A percentile compares a stretch with the other conserved stretches of the same genome.
These are phyloP conservation scores for Phalera bucephala DNA, from an alignment of 2,888 invertebrate species.

Conservation along the genomic window DNA sequence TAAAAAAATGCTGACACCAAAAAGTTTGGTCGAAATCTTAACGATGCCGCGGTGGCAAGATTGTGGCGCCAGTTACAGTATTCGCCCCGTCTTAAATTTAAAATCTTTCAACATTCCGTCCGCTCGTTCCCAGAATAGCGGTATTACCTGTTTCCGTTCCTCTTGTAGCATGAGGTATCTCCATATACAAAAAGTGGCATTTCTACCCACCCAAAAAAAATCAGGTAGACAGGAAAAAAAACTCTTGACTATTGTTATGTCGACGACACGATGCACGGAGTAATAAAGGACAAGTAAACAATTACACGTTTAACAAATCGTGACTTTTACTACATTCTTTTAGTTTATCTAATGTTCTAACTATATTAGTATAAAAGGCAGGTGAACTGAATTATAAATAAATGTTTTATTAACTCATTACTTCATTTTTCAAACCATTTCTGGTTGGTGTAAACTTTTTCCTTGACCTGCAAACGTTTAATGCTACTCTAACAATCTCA, in stretches of 20 bases:
- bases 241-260: constrained; percentile 2
- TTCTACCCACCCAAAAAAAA: constrained; percentile 6
- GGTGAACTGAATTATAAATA: too few species aligned
- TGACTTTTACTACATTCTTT: constrained; percentile 11
- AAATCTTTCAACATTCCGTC: background rate
- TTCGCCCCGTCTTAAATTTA: too few species aligned
- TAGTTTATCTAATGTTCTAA: background rate
- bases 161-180: too few species aligned
- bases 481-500: too few species aligned
- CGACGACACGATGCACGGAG: constrained; percentile 5
- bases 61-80: too few species aligned
- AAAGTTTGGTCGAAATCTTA: too few species aligned
- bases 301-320: constrained; percentile 6
- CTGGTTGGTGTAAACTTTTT: background rate
- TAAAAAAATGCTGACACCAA: too few species aligned
- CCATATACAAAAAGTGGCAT: background rate
- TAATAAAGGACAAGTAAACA: constrained; percentile 7
- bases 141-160: constrained; percentile 7
- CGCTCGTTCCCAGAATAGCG: background rate
- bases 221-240: constrained; percentile 20
- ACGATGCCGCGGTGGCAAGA: too few species aligned
- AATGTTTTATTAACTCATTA: too few species aligned
- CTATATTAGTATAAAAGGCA: too few species aligned
- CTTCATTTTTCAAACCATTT: background rate
- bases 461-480: background rate